These are phyloP conservation scores for Heterodera filipjevi DNA, from an alignment of 2,888 invertebrate genomes.

Conservation along the genomic window DNA sequence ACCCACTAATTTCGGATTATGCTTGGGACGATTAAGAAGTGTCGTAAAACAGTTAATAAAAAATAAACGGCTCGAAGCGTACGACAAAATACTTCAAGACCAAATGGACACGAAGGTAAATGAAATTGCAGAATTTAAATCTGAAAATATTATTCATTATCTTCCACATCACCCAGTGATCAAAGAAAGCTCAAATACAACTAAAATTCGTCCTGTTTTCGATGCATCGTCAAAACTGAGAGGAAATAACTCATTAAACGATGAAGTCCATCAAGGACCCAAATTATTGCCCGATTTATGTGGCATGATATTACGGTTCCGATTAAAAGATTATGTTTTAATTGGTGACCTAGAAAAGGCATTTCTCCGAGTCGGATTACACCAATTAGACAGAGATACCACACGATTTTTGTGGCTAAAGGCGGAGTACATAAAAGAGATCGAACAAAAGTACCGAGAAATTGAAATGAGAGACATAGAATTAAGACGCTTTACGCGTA, in stretches of 20 bases:
- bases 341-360: neutral
- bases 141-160: neutral
- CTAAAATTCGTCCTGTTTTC: neutral
- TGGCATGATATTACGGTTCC: neutral
- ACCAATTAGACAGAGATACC: neutral
- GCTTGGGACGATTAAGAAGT: neutral
- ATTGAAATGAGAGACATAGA: neutral
- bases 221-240: neutral
- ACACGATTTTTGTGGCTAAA: neutral
- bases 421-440: neutral
- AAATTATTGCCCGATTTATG: neutral
- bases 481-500: neutral
- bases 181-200: slow-evolving; percentile 1
- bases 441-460: neutral
- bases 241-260: neutral
- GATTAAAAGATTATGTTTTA: neutral
- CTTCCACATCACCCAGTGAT: neutral
- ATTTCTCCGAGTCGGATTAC: neutral
- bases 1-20: neutral
- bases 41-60: neutral
- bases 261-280: neutral
- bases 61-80: neutral
- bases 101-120: neutral
- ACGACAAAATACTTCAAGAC: neutral
- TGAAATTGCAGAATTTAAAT: neutral